Evolutionary conservation across 2,888 invertebrate species (phyloP).

Genomic region (Drosophila hamatofila): DNA sequence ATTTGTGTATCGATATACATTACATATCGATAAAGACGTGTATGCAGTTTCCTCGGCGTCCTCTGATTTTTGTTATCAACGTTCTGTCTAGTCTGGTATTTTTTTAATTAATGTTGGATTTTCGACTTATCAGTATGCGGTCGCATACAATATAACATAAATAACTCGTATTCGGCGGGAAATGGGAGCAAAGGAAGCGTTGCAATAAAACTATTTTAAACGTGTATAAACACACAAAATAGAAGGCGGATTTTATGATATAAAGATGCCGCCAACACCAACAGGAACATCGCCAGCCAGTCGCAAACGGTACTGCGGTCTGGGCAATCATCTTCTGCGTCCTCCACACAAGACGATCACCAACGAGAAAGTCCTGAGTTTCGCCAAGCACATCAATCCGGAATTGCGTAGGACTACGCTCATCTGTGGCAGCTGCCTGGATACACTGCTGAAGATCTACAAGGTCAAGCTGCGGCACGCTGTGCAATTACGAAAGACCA

Average conservation of each 20-base stretch:
- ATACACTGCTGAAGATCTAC: constrained; percentile 39
- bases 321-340: constrained; percentile 42
- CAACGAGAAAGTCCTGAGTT: constrained; percentile 43
- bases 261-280: constrained; percentile 23
- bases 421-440: constrained; percentile 55
- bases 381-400: constrained; percentile 45
- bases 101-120: constrained; percentile 2
- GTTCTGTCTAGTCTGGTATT: not conserved
- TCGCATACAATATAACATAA: constrained; percentile 4
- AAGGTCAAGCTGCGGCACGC: constrained; percentile 43
- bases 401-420: constrained; percentile 43
- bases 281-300: not conserved
- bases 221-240: not conserved
- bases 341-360: constrained; percentile 36
- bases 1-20: not conserved
- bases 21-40: not conserved
- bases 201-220: not conserved
- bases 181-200: not conserved
- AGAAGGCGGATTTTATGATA: not conserved
- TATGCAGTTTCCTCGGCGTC: not conserved
- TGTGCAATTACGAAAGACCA: not conserved
- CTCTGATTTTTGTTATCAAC: too few relatives aligned
- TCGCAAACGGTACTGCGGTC: constrained; percentile 37
- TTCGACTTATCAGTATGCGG: not conserved
- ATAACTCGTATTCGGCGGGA: constrained; percentile 37